Evolutionary conservation across 1,140 invertebrate species (phyloP), one percentile per base, ranked within the genome.

Genomic region (Diorhabda elongata): DNA sequence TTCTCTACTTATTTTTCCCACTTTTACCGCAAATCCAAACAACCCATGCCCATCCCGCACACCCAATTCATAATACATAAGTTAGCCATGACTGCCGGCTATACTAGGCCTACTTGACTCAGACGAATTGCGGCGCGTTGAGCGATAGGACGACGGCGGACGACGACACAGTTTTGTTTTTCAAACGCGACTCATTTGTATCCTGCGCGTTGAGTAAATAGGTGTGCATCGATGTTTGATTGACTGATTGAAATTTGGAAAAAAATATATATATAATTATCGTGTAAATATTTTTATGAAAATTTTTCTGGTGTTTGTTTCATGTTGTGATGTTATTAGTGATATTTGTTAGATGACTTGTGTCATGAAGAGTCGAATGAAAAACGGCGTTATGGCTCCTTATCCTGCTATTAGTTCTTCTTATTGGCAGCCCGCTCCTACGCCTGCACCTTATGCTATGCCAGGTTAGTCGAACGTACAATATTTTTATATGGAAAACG

Each of bases 391-490:
- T 8, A 73, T 64, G 63, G 64, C 64, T 26, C 64, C 84, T 78
- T 92, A 91, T 84, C 90, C 90, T 75, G 86, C 90, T 71, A 92
- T 92, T 83, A 90, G 87, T 82, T 87, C 89, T 77, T 87, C 89
- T 77, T 92, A 92, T 81, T 92, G 90, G 90, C 87, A 90, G 75
- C 89, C 90, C 70, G 88, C 90, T 74, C 85, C 88, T 64, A 87
- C 89, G 81, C 88, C 87, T 74, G 88, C 87, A 74, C 90, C 89
- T 75, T 91, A 92, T 82, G 85, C 90, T 74, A 83, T 91, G 78
- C 90, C 90, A 91, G 90, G 90, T 92, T 86, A n/a, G 47, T 9
- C 44, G 5, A 4, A 47, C 2, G 8, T n/a, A 57, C n/a, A 9
- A 45, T 57, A 52, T 26, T 26, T 26, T 26, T 26, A 26, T 26